Conservation (phyloP, 2,113 vertebrate genomes). For the Cyprinus carpio region DNA sequence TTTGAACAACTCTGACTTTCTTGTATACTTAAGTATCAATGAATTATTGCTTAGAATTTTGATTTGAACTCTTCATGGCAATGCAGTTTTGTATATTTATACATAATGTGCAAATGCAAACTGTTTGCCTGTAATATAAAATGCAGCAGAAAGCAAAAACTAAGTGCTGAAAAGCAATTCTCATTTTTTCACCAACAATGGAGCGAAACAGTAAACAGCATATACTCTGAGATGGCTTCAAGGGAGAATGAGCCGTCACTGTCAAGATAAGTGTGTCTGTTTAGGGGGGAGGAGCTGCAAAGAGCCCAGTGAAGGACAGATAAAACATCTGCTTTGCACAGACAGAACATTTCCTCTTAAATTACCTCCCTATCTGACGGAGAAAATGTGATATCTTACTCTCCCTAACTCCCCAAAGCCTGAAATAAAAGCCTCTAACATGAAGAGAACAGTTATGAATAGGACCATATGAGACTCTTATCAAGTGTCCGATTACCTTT, state of each 20-base stretch:
- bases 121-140: background rate
- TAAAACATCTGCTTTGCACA: conserved; percentile 50
- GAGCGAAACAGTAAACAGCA: conserved; percentile 26
- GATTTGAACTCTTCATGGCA: background rate
- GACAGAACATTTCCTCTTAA: conserved; percentile 49
- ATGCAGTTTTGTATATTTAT: background rate
- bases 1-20: background rate
- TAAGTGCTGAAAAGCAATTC: background rate
- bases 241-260: conserved; percentile 48
- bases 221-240: conserved; percentile 38
- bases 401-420: conserved; percentile 32
- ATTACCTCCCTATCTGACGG: conserved; percentile 44
- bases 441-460: conserved; percentile 48
- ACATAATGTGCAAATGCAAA: background rate
- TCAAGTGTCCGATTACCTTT: conserved; percentile 32
- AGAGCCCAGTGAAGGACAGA: conserved; percentile 53
- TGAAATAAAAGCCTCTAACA: conserved; percentile 49
- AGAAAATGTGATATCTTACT: conserved; percentile 40
- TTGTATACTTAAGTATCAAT: background rate
- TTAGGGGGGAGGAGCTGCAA: conserved; percentile 25
- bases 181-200: background rate
- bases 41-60: background rate
- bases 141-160: no score
- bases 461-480: conserved; percentile 42
- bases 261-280: conserved; percentile 59